A percentile compares a stretch with the other conserved stretches of the same genome.
phyloP scores from a whole-genome alignment of 2,797 vertebrate species.

The Phylloscopus collybita region DNA sequence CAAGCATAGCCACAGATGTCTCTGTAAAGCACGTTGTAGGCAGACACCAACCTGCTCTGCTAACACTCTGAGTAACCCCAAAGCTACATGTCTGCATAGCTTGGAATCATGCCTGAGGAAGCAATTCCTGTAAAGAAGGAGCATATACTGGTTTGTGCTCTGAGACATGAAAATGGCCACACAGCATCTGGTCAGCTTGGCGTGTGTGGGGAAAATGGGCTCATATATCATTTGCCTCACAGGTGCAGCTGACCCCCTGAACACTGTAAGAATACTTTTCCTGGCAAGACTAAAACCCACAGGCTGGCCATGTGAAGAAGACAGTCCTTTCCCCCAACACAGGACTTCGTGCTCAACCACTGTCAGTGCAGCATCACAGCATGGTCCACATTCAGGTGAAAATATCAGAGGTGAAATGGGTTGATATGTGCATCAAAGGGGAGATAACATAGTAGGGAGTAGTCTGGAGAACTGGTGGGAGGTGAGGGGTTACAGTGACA shows the following conservation, averaged over 20 bases:
- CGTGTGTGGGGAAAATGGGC: background rate
- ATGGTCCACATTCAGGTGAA: background rate
- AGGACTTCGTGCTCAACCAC: background rate
- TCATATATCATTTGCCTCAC: background rate
- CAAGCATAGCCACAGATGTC: background rate
- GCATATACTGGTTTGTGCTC: background rate
- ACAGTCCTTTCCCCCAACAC: background rate
- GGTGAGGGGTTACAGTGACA: constrained; percentile 47
- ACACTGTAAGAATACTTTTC: background rate
- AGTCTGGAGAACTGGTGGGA: constrained; percentile 55
- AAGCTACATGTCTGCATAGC: background rate
- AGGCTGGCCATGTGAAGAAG: background rate
- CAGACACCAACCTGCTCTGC: background rate
- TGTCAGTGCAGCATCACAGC: constrained; percentile 18
- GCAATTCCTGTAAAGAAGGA: background rate
- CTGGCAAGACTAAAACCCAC: background rate
- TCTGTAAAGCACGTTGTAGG: background rate
- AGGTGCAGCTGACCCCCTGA: background rate
- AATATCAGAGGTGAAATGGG: constrained; percentile 32
- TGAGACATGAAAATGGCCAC: background rate
- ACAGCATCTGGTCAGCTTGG: background rate
- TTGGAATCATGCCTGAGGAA: background rate
- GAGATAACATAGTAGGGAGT: background rate
- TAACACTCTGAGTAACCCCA: background rate
- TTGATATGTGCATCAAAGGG: constrained; percentile 10